Evolutionary conservation across 2,888 invertebrate species (phyloP).

Genomic region (Artemia sinica): DNA sequence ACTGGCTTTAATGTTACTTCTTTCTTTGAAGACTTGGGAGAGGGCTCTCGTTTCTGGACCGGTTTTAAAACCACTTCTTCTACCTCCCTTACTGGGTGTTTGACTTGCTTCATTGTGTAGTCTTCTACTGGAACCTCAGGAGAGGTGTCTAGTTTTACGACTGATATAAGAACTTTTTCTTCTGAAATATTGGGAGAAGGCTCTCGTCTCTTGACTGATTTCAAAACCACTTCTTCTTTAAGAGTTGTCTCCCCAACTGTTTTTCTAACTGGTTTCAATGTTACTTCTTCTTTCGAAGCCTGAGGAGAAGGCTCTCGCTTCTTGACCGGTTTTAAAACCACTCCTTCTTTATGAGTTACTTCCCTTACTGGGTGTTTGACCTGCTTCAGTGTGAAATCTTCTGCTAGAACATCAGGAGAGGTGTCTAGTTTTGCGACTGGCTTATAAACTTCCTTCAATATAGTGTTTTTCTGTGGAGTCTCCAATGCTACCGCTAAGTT

Average conservation of each 20-base stretch:
- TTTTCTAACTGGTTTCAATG: slow-evolving; percentile 27
- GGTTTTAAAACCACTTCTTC: background rate
- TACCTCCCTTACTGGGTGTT: background rate
- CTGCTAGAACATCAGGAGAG: background rate
- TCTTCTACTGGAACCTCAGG: background rate
- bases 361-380: background rate
- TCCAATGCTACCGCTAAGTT: slow-evolving; percentile 24
- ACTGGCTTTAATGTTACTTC: background rate
- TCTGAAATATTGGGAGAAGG: slow-evolving; percentile 20
- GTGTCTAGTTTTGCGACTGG: background rate
- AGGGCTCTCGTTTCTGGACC: background rate
- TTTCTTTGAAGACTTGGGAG: background rate
- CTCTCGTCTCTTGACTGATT: too few species aligned
- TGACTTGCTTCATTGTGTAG: background rate
- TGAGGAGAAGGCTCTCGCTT: slow-evolving; percentile 23
- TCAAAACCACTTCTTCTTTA: too few species aligned
- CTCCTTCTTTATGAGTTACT: slow-evolving; percentile 20
- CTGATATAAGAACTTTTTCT: background rate
- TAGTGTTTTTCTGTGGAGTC: slow-evolving; percentile 26
- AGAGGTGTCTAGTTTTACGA: background rate
- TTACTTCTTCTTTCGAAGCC: slow-evolving; percentile 29
- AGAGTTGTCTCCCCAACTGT: too few species aligned
- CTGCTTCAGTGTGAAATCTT: background rate
- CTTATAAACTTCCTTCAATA: slow-evolving; percentile 26
- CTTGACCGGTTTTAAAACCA: slow-evolving; percentile 26